These are phyloP conservation scores for Archips xylosteana DNA, from an alignment of 2,888 invertebrate genomes.

Conservation along the genomic window DNA sequence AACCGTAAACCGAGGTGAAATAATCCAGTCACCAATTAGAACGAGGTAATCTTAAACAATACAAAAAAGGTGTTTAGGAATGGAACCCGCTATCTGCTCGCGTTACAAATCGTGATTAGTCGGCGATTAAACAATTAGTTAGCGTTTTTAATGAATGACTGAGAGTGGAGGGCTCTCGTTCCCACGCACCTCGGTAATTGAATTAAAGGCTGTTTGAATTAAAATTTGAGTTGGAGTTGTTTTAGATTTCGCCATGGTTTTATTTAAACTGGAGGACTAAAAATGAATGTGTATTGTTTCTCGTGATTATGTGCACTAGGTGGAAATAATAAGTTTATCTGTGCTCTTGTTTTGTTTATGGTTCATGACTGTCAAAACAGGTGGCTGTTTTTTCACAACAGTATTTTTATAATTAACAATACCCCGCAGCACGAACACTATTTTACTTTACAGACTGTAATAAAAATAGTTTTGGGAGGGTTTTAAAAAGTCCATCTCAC, in stretches of 20 bases:
- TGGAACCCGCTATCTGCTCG: conserved; percentile 48
- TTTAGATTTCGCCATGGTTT: conserved; percentile 21
- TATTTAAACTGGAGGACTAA: neutral
- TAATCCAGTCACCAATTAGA: conserved; percentile 21
- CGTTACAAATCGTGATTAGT: conserved; percentile 69
- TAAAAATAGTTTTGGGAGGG: neutral
- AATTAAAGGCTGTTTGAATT: conserved; percentile 48
- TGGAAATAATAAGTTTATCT: too few species aligned
- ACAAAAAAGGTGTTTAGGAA: conserved; percentile 44
- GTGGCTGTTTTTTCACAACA: neutral
- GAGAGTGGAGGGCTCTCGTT: conserved; percentile 47
- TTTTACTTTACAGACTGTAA: neutral
- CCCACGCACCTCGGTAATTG: conserved; percentile 57
- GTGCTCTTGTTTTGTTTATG: neutral
- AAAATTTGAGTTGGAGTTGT: conserved; percentile 17
- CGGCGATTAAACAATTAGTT: conserved; percentile 74
- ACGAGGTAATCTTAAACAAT: conserved; percentile 31
- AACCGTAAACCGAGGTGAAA: conserved; percentile 17
- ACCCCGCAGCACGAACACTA: neutral
- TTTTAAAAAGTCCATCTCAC: neutral
- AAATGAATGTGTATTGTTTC: neutral
- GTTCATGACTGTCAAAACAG: neutral
- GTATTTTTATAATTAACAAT: neutral
- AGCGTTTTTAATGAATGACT: conserved; percentile 55
- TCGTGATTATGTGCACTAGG: too few species aligned